Base-by-base conservation (phyloP, 2,888 invertebrate species). In the Halictus ligatus region DNA sequence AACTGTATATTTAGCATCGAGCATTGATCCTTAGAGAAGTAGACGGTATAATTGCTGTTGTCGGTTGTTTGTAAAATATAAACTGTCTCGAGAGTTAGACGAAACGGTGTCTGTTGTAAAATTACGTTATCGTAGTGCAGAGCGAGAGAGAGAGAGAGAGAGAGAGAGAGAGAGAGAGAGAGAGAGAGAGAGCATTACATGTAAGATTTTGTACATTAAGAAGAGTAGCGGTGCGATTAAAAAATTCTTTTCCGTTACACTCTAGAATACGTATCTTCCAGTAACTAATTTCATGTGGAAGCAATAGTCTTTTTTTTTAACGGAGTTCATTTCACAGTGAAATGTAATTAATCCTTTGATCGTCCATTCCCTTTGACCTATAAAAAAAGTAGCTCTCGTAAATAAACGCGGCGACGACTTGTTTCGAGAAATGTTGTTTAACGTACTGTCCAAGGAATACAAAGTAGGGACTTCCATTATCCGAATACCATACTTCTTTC, bases 41-140 rank as follows among this genome's bases (percentile, higher is more conserved):
- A 87, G 58, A 54, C 76, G 43, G 54, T 80, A 73, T 89, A 84
- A 89, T 89, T 78, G 88, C 87, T 91, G 84, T 90, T 90, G 89
- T 90, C 89, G 91, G 89, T 92, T 89, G 90, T 92, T 90, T 85
- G 79, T 88, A 86, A 82, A 78, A 86, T 71, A 84, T 75, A 82
- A 89, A 80, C n/a, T 83, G 81, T 85, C 81, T 64, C 50, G 80
- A 58, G 80, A 58, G 46, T 78, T 40, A 60, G 25, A 25, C 40
- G 48, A 67, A 21, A 43, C 21, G 10, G 46, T 18, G 35, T 58
- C 54, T 60, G 75, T 50, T 73, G 54, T 29, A 25, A 43, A 75
- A 43, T 78, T 75, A 43, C n/a, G 71, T 35, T 72, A 67, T 18
- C 18, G 25, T 69, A 54, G n/a, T 10, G n/a, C 58, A 35, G 50